Base-by-base conservation (phyloP, 2,888 invertebrate species). In the Sycophila texana region DNA sequence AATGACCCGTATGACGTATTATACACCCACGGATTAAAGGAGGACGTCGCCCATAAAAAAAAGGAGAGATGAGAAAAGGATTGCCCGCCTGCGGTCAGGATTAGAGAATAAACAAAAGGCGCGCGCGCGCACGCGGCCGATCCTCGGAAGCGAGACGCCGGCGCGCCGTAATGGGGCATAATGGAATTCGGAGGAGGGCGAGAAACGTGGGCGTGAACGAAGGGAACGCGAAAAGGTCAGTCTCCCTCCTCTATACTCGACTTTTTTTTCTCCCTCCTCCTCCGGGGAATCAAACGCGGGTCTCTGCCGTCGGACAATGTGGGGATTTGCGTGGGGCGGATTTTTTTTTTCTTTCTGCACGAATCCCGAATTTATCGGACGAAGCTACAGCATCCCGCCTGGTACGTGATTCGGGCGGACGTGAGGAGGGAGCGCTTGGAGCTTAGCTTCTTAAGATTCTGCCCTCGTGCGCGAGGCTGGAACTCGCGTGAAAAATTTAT, bases 171-270 rank as follows among this genome's bases (percentile, higher is more conserved):
- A 85, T 86, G 84, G 85, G 84, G 83, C 84, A 84, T 85, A 86
- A 88, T 86, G 86, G 86, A 86, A 87, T 87, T 85, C 85, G 82
- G 83, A 75, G 82, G 83, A 79, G 82, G 79, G 60, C 14, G 60
- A 83, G 77, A 74, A 73, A 77, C 75, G 82, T 79, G 82, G 81
- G 79, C 74, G 72, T 70, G 82, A 75, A 77, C 49, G 73, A 77
- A 72, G 20, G 12, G 18, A 18, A 16, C n/a, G 51, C n/a, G 49
- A 60, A 61, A 57, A 22, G 66, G 39, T 20, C 13, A 57, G 30
- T 18, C 39, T 20, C 55, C n/a, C 55, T 7, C 55, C 53, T n/a
- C n/a, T n/a, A n/a, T n/a, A n/a, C n/a, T 26, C 53, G 14, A 66
- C 22, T 60, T 18, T 70, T 18, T 60, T 12, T 71, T 16, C 49